Percentiles rank a stretch among this genome's conserved stretches.
phyloP scores from a whole-genome alignment of 2,888 invertebrate species.

The Lissocephala sabroskyi region DNA sequence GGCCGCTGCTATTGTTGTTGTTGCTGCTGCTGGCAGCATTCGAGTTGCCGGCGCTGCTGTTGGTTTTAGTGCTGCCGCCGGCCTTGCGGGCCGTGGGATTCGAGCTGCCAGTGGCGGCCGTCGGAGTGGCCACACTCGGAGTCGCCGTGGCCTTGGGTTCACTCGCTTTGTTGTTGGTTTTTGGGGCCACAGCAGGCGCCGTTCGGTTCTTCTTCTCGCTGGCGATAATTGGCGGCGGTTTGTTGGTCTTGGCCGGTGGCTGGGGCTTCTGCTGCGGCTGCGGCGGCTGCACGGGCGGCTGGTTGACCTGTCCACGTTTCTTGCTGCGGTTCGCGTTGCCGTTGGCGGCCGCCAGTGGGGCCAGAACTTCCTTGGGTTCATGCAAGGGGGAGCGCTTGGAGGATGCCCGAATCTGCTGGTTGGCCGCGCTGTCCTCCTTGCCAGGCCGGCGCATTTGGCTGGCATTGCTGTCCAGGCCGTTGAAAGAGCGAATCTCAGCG shows the following conservation, averaged over 20 bases:
- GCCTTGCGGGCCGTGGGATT: conserved; percentile 29
- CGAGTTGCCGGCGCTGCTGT: conserved; percentile 19
- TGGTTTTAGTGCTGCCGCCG: conserved; percentile 12
- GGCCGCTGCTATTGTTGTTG: conserved; percentile 8
- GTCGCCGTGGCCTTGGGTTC: neutral
- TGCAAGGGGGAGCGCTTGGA: conserved; percentile 70
- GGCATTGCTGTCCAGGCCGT: conserved; percentile 31
- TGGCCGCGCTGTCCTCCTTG: conserved; percentile 31
- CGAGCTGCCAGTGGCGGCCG: neutral
- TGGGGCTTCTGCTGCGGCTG: conserved; percentile 20
- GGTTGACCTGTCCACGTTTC: conserved; percentile 29
- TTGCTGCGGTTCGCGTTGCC: conserved; percentile 37
- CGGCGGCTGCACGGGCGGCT: conserved; percentile 13
- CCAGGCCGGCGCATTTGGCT: conserved; percentile 31
- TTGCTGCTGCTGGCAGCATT: conserved; percentile 12
- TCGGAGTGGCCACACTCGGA: neutral
- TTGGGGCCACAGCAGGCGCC: no score
- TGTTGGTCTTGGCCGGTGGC: conserved; percentile 19
- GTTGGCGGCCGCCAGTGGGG: conserved; percentile 13
- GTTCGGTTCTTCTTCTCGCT: conserved; percentile 26
- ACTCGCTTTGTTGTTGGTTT: neutral
- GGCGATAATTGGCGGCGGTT: neutral
- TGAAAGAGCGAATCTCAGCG: conserved; percentile 24
- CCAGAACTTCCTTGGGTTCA: conserved; percentile 71
- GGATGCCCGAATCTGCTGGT: conserved; percentile 32